Base-by-base conservation (phyloP, 2,113 vertebrate genomes). In the Stegostoma tigrinum region DNA sequence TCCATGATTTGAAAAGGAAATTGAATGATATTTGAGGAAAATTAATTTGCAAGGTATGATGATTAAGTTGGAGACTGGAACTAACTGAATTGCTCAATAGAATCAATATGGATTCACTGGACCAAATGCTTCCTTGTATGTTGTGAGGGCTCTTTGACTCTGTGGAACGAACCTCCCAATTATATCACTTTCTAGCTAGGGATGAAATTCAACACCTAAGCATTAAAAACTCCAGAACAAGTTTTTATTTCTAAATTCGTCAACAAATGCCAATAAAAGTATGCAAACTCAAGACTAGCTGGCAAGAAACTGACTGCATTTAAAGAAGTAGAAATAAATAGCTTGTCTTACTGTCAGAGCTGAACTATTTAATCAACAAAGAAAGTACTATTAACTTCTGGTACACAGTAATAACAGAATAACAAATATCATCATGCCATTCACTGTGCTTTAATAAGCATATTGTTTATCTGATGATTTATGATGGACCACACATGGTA, bases 231-330 rank as follows among this genome's bases (percentile, higher is more conserved):
- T 91, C 87, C 55, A 64, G 55, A 64, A 64, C 52, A n/a, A 34
- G 55, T 61, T 17, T 17, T 21, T n/a, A 91, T 83, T 91, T 91
- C 55, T 91, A 34, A 30, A n/a, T n/a, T 91, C n/a, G 30, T 91
- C 87, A 91, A 91, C 87, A 91, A 91, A 91, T 61, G 55, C 64
- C 55, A 91, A 34, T 64, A 64, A 91, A 91, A 91, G 55, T 91
- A 91, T 91, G 55, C 87, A 91, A 30, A 34, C 87, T n/a, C 55
- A 64, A 90, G 52, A 91, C 55, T 91, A 1, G 27, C n/a, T 64
- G 55, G 64, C 87, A 91, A 61, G 87, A 61, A 17, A 64, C 87
- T 91, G 55, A 30, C 55, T 64, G 3, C 17, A 34, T 91, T 91
- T 91, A 91, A 91, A 61, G 55, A 15, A 83, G 15, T 38, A 34